Base-by-base conservation (phyloP, 2,888 invertebrate species). In the Agrilus biguttatus region DNA sequence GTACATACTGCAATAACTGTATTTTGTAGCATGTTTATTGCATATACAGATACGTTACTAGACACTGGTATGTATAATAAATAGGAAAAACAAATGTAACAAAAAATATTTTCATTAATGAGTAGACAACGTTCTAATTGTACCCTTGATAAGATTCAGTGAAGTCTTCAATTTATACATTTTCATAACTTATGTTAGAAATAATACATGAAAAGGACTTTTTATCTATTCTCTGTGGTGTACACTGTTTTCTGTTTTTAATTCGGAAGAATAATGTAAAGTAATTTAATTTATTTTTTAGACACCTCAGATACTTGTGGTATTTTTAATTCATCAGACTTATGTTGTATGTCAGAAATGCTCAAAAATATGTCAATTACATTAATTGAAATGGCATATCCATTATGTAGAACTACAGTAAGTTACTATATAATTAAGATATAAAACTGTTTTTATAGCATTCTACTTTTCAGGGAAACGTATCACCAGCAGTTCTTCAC, bases 1-100 rank as follows among this genome's bases (percentile, higher is more conserved):
- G 58, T 55, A 33, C 64, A 66, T 45, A 60, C 58, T 28, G 54
- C 55, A 19, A 54, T 66, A 43, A 62, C 63, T 6, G 66, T 67
- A 17, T 67, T 65, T 49, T 66, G 66, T 55, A 62, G 65, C 52
- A 62, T 66, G 61, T 66, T 67, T 49, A 65, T 63, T 1, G 65
- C 66, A 51, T 67, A 65, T 47, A 65, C 65, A 4, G 63, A 65
- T 54, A 65, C 65, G 10, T 50, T 66, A 42, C 66, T 66, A 3
- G 67, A 67, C 48, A 57, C 62, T 47, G 62, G 62, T 62, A 47
- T 45, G 45, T 50, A 35, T 36, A 33, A 21, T 35, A 17, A 17
- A 4, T 17, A 37, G 34, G 5, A 19, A 12, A 13, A 14, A 14
- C 5, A 19, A 19, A 19, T 19, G 21, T 6, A 6, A 21, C 1